phyloP scores from a whole-genome alignment of 2,888 invertebrate genomes.

The Ormyrus thymus region DNA sequence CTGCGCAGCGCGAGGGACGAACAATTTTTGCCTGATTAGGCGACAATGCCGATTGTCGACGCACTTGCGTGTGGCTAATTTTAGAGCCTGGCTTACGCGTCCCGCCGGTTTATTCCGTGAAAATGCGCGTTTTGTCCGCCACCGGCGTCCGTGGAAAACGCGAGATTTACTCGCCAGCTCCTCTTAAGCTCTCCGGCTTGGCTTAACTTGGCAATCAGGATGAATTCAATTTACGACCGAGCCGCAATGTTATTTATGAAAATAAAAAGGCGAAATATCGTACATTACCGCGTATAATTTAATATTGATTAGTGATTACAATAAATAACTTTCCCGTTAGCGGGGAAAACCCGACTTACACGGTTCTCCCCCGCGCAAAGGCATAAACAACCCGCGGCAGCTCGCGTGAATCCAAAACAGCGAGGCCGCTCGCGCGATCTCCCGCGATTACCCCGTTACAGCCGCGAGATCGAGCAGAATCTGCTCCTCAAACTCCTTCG shows the following conservation, averaged over 20 bases:
- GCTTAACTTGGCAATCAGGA: too few species aligned
- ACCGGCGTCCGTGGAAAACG: constrained; percentile 5
- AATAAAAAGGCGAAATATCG: background rate
- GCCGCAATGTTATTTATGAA: background rate
- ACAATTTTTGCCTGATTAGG: constrained; percentile 51
- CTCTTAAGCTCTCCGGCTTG: too few species aligned
- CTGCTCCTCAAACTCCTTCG: background rate
- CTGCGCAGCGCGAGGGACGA: background rate
- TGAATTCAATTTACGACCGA: too few species aligned
- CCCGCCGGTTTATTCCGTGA: constrained; percentile 22
- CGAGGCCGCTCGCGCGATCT: background rate
- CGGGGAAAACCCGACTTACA: constrained; percentile 19
- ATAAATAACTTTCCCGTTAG: constrained; percentile 10
- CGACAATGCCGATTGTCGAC: constrained; percentile 37
- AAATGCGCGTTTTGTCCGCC: constrained; percentile 25
- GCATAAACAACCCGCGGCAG: constrained; percentile 27
- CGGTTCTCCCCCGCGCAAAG: background rate
- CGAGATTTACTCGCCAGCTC: constrained; percentile 17
- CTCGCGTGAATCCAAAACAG: constrained; percentile 6
- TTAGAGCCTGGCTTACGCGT: constrained; percentile 13
- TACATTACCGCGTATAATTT: background rate
- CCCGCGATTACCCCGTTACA: constrained; percentile 11
- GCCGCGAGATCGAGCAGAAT: background rate
- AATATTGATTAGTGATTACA: constrained; percentile 23
- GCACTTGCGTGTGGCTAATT: constrained; percentile 37